phyloP scores from a whole-genome alignment of 92 coral and sea anemone genomes.

The Epizoanthus scotinus region DNA sequence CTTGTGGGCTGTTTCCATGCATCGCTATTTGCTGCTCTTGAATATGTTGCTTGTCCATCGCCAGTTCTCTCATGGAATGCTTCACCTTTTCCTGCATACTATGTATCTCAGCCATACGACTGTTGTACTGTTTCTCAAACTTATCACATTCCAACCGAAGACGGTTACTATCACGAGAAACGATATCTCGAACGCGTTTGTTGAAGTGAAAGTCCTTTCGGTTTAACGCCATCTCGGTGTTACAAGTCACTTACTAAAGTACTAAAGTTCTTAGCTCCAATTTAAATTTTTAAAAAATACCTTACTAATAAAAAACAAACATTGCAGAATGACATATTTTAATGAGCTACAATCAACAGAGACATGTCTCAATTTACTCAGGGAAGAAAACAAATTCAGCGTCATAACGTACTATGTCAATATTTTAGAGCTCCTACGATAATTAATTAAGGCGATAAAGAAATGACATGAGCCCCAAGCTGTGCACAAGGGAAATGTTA shows the following conservation, averaged over 20 bases:
- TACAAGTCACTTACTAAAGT: not conserved
- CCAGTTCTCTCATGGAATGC: constrained; percentile 74
- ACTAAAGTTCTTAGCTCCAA: not conserved
- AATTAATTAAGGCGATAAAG: not conserved
- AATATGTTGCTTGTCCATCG: constrained; percentile 61
- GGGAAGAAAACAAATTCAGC: not conserved
- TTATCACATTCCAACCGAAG: constrained; percentile 62
- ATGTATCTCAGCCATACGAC: constrained; percentile 76
- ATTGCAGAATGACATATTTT: not conserved
- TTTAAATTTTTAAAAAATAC: too few species aligned
- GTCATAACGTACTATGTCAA: constrained; percentile 8
- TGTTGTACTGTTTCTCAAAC: constrained; percentile 73
- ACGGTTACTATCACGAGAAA: constrained; percentile 66
- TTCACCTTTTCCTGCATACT: constrained; percentile 81
- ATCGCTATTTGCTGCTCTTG: constrained; percentile 22
- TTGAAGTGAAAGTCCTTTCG: constrained; percentile 68
- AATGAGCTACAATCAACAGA: constrained; percentile 21
- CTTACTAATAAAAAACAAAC: constrained; percentile 16
- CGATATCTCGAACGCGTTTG: constrained; percentile 76
- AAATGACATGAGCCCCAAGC: not conserved
- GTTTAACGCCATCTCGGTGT: constrained; percentile 46
- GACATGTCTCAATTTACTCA: not conserved
- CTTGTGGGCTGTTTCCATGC: not conserved
- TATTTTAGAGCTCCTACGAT: not conserved
- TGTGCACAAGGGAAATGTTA: not conserved